Percentiles rank a stretch among this genome's conserved stretches.
Evolutionary conservation across 1,140 invertebrate species (phyloP).

Genomic region (Drosophila saltans): DNA sequence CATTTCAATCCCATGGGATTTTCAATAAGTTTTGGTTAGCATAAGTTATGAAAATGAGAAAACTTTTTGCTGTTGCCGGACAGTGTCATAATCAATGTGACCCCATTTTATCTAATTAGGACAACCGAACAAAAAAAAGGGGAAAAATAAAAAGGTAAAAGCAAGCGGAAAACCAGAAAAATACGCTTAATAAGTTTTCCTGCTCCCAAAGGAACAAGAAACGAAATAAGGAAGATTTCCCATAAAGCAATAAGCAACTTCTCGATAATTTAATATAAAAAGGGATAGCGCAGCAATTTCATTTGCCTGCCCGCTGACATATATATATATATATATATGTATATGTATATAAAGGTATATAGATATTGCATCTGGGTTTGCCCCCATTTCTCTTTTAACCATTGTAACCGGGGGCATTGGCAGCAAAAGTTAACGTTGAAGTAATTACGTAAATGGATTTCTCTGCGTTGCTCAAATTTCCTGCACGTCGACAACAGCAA

Average conservation of each 20-base stretch:
- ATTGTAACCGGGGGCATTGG: conserved; percentile 18
- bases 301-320: conserved; percentile 33
- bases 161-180: conserved; percentile 5
- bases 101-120: conserved; percentile 46
- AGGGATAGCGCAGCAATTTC: conserved; percentile 42
- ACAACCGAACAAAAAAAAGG: conserved; percentile 20
- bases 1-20: neutral
- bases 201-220: neutral
- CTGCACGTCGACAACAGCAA: conserved; percentile 63
- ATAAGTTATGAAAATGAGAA: conserved; percentile 35
- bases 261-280: conserved; percentile 71
- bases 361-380: neutral
- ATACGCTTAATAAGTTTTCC: conserved; percentile 13
- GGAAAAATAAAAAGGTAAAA: neutral
- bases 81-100: conserved; percentile 38
- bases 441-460: conserved; percentile 82
- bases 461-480: conserved; percentile 75
- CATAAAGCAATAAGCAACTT: conserved; percentile 69
- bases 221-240: conserved; percentile 58
- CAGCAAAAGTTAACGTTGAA: conserved; percentile 71
- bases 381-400: conserved; percentile 6
- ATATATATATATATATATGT: neutral
- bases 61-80: conserved; percentile 28
- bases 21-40: conserved; percentile 2
- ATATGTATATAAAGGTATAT: neutral